Evolutionary conservation across 2,797 vertebrate genomes (phyloP), one percentile per base, ranked within the genome.

Genomic region (Graptemys geographica): DNA sequence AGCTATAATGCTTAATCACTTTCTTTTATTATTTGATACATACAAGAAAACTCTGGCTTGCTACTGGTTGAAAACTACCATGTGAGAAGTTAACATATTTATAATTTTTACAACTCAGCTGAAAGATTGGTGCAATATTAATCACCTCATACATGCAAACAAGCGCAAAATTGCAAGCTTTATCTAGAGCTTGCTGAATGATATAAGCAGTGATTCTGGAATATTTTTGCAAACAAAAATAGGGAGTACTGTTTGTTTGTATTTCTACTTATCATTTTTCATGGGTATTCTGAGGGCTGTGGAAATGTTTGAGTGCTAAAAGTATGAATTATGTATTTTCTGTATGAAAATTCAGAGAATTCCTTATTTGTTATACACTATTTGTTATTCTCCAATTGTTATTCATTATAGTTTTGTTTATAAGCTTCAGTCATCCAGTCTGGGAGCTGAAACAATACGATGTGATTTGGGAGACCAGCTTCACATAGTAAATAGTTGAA

Each of bases 381-480:
- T 96, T 97, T 94, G 87, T 74, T 97, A 97, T 97, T 97, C 97
- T 94, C 94, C 90, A 90, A 94, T 96, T 96, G 53, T 85, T 92
- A 92, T 93, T 97, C 95, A 96, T 96, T 96, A 94, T 85, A 88
- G 72, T 94, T 90, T 87, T 94, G 94, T 95, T 96, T 96, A 62
- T 94, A 87, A 92, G 89, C 93, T 95, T 94, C 90, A 91, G 85
- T 92, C 84, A 94, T 95, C 87, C 93, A 96, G 93, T 94, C 90
- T 83, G 57, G 82, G 92, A 96, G 12, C 2, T 1, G 89, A 97
- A 95, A 97, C 96, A 97, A 96, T 96, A 90, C 87, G 80, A 37
- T 87, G 80, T 95, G 96, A 97, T 97, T 97, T 96, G 86, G 84
- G 96, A 96, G 96, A 97, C 96, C 96, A 88, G 96, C 86, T 96